Evolutionary conservation across 2,888 invertebrate species (phyloP), one percentile per base, ranked within the genome.

Genomic region (Folsomia manolachei): DNA sequence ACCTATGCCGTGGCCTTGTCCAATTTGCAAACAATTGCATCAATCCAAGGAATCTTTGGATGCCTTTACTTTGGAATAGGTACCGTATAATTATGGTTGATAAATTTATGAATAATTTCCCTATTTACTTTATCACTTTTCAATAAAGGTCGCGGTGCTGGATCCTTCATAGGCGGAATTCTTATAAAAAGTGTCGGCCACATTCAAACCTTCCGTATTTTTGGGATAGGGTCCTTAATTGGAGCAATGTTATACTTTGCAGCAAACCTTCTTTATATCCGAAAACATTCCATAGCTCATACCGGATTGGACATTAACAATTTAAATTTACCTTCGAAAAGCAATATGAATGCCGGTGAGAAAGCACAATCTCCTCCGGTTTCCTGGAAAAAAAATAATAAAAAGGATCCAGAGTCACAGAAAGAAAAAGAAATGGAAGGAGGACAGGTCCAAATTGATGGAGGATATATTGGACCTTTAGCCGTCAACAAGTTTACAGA

Each of bases 11-110:
- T 91, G 0, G 88, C 88, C 71, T 85, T 91, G 7, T 90, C 91
- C 1, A 89, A 90, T 1, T 88, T 89, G 65, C 88, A 90, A 56
- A 91, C 91, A 0, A 90, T 91, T 81, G 89, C 90, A 9, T 90
- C 90, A 18, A 88, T 91, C 77, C 91, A 92, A 83, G 91, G 91
- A 18, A 85, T 91, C 76, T 85, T 91, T 14, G 91, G 91, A n/a
- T 91, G 91, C 21, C 84, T 91, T n/a, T 91, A 92, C 82, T 91
- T 90, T 82, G 91, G 91, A 79, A 90, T 91, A 72, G 92, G 91
- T 90, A 82, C 83, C 82, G 85, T 91, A 80, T 86, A 87, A 51
- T 87, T n/a, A n/a, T n/a, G n/a, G n/a, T n/a, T n/a, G n/a, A n/a
- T n/a, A n/a, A n/a, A n/a, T n/a, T n/a, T n/a, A n/a, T n/a, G n/a